Evolutionary conservation across 2,888 invertebrate genomes (phyloP).

Genomic region (Catonia carolina): DNA sequence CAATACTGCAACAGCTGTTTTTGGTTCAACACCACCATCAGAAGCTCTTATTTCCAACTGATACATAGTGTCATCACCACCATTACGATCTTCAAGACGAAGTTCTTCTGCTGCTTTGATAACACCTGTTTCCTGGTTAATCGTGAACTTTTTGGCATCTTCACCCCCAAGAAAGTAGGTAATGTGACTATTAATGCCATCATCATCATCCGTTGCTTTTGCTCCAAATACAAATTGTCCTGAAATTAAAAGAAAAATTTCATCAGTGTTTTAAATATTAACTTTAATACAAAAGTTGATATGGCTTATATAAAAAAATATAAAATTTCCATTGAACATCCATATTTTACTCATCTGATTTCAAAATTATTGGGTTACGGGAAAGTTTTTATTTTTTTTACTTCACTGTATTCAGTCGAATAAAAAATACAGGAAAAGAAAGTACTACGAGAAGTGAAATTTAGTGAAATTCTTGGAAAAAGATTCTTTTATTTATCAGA

Average conservation of each 20-base stretch:
- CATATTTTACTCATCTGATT: no score
- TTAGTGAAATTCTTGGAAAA: no score
- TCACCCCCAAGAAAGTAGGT: constrained; percentile 70
- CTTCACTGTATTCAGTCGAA: no score
- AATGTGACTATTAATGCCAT: constrained; percentile 73
- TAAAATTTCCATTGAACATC: no score
- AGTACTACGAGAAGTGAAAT: no score
- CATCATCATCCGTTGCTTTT: constrained; percentile 76
- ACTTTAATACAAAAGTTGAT: no score
- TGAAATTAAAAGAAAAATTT: constrained; percentile 32
- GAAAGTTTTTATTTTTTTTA: no score
- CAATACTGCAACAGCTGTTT: constrained; percentile 66
- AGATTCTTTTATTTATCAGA: no score
- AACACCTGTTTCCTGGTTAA: constrained; percentile 77
- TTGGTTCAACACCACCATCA: constrained; percentile 66
- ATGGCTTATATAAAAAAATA: no score
- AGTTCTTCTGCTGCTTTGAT: constrained; percentile 70
- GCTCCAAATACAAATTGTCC: constrained; percentile 84
- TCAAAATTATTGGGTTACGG: no score
- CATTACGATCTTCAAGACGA: constrained; percentile 48
- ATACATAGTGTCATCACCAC: constrained; percentile 44
- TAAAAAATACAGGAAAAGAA: no score
- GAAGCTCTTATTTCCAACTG: constrained; percentile 70
- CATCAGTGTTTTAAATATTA: no score
- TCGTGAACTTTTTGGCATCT: constrained; percentile 68